Base-by-base conservation (phyloP, 2,797 vertebrate genomes). In the Naso thynnoides region DNA sequence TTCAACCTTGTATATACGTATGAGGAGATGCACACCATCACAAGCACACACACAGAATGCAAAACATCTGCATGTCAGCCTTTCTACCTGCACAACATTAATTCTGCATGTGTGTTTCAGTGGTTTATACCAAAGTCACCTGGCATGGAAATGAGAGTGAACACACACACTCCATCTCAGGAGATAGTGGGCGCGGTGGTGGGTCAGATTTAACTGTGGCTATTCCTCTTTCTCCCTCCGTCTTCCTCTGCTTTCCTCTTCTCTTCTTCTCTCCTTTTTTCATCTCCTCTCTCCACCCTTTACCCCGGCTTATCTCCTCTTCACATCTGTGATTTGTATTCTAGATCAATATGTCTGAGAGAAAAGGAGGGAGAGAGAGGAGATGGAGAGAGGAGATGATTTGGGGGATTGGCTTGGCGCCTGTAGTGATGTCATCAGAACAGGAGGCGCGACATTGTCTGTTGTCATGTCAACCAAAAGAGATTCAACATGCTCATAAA, bases 391-490 rank as follows among this genome's bases (percentile, higher is more conserved):
- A 62, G 55, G 65, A 74, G 75, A 82, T 76, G 78, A 82, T 84
- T 81, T 74, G 66, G 44, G 71, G 74, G 70, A 58, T 73, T 89
- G 87, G 87, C 88, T 69, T 76, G 84, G 88, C 67, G 88, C 84
- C 91, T 86, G 84, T 85, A 71, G 83, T 92, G 90, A 93, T 92
- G 91, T 93, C 89, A 91, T 72, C 82, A 77, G 84, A 78, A 80
- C 79, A 87, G 79, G 86, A 88, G 86, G 82, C 78, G 68, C 79
- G 69, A 83, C 90, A 83, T 82, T 3, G 88, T 91, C 91, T 89
- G 91, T 92, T 93, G 91, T 93, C 91, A 93, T 92, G 89, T 92
- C 91, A 91, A 92, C 91, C 77, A 56, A 82, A 87, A 79, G 75
- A 77, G 84, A 88, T 73, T 81, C 72, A 59, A 71, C 76, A 76